Conservation (phyloP, 2,797 vertebrate species). For the Tarsius wallacei region DNA sequence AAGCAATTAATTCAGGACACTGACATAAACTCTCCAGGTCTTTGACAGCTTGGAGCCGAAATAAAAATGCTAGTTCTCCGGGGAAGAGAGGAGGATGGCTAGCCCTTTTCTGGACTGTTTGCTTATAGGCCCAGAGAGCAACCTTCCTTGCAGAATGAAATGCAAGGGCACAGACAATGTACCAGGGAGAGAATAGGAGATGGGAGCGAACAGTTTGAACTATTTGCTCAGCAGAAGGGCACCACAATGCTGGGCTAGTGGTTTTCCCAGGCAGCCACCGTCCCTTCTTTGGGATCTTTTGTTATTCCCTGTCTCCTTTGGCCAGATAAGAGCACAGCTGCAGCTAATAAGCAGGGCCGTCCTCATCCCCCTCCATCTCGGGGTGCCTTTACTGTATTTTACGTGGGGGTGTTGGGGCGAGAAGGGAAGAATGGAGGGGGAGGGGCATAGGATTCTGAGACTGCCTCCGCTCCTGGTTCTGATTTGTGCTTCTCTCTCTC, state of each 20-base stretch:
- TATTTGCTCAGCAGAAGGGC: conserved; percentile 99
- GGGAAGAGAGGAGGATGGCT: conserved; percentile 99
- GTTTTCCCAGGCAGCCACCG: conserved; percentile 99
- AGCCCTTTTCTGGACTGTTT: conserved; percentile 99
- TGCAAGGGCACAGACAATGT: conserved; percentile 99
- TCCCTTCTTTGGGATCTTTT: conserved; percentile 97
- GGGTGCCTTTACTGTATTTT: conserved; percentile 91
- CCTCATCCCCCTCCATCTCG: conserved; percentile 94
- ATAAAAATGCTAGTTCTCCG: conserved; percentile 99
- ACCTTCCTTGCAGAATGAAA: conserved; percentile 99
- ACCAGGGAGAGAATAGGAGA: conserved; percentile 99
- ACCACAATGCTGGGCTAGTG: conserved; percentile 98
- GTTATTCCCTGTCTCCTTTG: conserved; percentile 95
- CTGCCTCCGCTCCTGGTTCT: not conserved
- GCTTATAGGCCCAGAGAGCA: conserved; percentile 99
- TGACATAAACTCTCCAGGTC: conserved; percentile 99
- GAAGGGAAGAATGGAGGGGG: not conserved
- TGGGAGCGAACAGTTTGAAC: conserved; percentile 99
- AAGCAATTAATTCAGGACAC: conserved; percentile 99
- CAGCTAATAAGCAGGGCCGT: conserved; percentile 87
- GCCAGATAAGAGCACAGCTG: conserved; percentile 99
- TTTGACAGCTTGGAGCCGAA: conserved; percentile 99
- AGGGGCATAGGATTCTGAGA: not conserved
- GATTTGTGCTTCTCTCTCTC: not conserved
- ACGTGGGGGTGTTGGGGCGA: not conserved